phyloP scores from a whole-genome alignment of 1,140 invertebrate species.

The Microplitis mediator region DNA sequence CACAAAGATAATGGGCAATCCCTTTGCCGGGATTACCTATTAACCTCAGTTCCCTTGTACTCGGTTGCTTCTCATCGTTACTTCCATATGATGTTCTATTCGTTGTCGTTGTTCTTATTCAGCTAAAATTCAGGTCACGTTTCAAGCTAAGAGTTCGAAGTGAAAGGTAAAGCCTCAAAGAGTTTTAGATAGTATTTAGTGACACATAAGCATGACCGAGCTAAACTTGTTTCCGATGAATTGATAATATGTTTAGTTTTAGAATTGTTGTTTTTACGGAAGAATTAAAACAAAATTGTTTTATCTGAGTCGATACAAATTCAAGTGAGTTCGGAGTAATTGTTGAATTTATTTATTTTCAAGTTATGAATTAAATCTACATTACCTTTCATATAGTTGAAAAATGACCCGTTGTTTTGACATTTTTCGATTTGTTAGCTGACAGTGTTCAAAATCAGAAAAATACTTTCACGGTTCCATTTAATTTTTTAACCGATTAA shows the following conservation, averaged over 20 bases:
- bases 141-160: constrained; percentile 3
- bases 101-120: neutral
- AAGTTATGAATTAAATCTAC: too few relatives aligned
- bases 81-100: neutral
- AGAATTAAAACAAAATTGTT: neutral
- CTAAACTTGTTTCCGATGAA: constrained; percentile 21
- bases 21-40: constrained; percentile 35
- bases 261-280: neutral
- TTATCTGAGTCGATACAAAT: too few relatives aligned
- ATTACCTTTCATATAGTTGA: too few relatives aligned
- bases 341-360: too few relatives aligned
- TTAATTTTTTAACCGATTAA: too few relatives aligned
- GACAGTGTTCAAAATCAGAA: too few relatives aligned
- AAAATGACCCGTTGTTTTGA: too few relatives aligned
- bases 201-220: constrained; percentile 3
- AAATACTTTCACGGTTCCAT: too few relatives aligned
- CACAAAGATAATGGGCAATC: constrained; percentile 41
- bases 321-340: too few relatives aligned
- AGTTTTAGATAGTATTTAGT: constrained; percentile 32
- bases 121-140: constrained; percentile 27
- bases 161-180: constrained; percentile 30
- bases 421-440: too few relatives aligned
- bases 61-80: neutral
- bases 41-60: constrained; percentile 28
- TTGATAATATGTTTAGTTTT: constrained; percentile 1